These are phyloP conservation scores for Melanogrammus aeglefinus DNA, from an alignment of 2,797 vertebrate species.

Conservation along the genomic window DNA sequence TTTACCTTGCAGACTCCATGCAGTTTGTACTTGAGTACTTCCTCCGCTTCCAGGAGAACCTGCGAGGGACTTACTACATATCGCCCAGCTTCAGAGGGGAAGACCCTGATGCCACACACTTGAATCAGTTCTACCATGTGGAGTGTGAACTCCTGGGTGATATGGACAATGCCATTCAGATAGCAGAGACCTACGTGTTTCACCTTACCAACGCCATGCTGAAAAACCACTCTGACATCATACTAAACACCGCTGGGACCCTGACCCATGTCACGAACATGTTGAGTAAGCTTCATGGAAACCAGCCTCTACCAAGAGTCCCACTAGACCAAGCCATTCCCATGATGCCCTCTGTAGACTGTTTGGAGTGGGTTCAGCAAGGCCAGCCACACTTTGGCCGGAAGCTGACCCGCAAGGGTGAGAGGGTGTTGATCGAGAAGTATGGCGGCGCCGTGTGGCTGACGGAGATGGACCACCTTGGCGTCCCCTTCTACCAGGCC, in stretches of 20 bases:
- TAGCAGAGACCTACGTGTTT: constrained; percentile 72
- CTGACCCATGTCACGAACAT: constrained; percentile 64
- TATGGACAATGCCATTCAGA: constrained; percentile 72
- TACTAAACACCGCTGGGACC: constrained; percentile 68
- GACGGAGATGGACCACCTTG: constrained; percentile 80
- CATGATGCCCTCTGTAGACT: constrained; percentile 75
- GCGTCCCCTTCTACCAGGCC: constrained; percentile 80
- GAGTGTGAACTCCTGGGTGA: constrained; percentile 78
- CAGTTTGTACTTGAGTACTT: constrained; percentile 82
- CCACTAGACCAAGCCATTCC: constrained; percentile 73
- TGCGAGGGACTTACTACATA: constrained; percentile 75
- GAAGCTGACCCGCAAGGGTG: constrained; percentile 79
- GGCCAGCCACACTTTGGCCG: constrained; percentile 74
- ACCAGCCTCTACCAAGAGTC: constrained; percentile 66
- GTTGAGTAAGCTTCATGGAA: constrained; percentile 63
- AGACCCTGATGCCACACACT: constrained; percentile 76
- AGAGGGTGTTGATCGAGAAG: constrained; percentile 71
- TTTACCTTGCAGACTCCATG: constrained; percentile 81
- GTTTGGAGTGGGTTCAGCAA: constrained; percentile 75
- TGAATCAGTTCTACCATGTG: constrained; percentile 82
- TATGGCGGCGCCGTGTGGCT: constrained; percentile 76
- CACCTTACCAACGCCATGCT: constrained; percentile 72
- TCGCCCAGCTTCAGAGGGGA: constrained; percentile 80
- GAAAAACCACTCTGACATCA: constrained; percentile 69
- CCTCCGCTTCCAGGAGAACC: constrained; percentile 75